Evolutionary conservation across 2,113 vertebrate genomes (phyloP), one percentile per base, ranked within the genome.

Genomic region (Xenopus borealis): DNA sequence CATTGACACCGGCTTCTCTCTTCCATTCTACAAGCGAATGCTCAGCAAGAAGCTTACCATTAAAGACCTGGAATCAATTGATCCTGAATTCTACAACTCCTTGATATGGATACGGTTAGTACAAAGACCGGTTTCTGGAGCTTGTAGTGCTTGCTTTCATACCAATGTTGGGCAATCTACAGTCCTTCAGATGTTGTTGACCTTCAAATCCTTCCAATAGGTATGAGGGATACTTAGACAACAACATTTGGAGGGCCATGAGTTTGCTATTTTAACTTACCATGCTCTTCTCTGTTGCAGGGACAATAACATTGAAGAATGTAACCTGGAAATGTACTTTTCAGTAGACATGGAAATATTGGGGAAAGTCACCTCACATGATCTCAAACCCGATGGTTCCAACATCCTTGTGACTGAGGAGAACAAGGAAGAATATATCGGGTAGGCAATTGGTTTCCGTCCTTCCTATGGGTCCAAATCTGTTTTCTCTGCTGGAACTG

Each of bases 11-110:
- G 97, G 97, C 78, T 98, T 99, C 87, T 98, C 96, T 71, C 84
- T 99, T 83, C 97, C 97, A 77, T 99, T 99, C 92, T 99, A 99
- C 86, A 99, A 99, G 83, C 92, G 96, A 71, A 99, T 99, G 97
- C 87, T 99, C 79, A 98, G 95, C 87, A 99, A 99, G 90, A 99
- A 98, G 72, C 94, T 98, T 63, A 94, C 98, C 69, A 95, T 98
- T 81, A 99, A 98, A 87, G 97, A 99, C 79, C 86, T 99, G 83
- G 97, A 99, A 84, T 98, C 97, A 74, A 99, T 99, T 61, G 97
- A 99, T 81, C 95, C 97, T 0, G 97, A 99, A 85, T 99, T 99
- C 88, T 99, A 98, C 89, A 99, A 99, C 86, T 99, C 97, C 2
- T 87, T 99, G 62, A 99, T 99, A 84, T 99, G 97, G 97, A 98